phyloP scores from a whole-genome alignment of 1,140 invertebrate species.

The Agrilus planipennis region DNA sequence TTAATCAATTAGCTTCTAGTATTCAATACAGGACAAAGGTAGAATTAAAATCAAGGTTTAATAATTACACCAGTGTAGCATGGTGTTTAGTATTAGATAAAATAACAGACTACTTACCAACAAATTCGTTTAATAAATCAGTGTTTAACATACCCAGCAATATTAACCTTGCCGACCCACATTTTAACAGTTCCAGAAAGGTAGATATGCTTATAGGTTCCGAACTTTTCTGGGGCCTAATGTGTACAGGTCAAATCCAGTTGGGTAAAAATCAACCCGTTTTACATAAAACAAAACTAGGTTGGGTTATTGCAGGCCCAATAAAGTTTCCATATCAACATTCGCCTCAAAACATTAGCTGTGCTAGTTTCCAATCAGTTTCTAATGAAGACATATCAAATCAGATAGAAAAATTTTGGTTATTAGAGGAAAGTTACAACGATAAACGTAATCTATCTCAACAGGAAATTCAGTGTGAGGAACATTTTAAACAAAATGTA shows the following conservation, averaged over 20 bases:
- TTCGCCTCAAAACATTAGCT: conserved; percentile 2
- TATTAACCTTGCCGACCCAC: conserved; percentile 19
- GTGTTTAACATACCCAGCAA: conserved; percentile 6
- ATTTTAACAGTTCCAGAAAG: conserved; percentile 15
- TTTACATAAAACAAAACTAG: conserved; percentile 19
- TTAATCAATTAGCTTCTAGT: background rate
- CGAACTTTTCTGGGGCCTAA: conserved; percentile 21
- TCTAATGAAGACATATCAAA: background rate
- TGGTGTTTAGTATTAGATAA: conserved; percentile 6
- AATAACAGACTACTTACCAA: conserved; percentile 6
- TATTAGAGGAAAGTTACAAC: no score
- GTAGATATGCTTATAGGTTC: conserved; percentile 24
- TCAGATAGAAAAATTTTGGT: background rate
- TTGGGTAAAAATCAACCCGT: conserved; percentile 7
- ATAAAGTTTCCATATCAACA: background rate
- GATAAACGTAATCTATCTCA: no score
- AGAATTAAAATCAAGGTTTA: conserved; percentile 4
- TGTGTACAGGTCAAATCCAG: conserved; percentile 10
- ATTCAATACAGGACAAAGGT: conserved; percentile 2
- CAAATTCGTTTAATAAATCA: background rate
- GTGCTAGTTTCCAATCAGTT: no score
- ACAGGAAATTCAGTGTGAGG: no score
- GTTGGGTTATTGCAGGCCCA: conserved; percentile 16
- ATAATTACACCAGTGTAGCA: background rate
- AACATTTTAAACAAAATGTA: background rate